A percentile compares a stretch with the other conserved stretches of the same genome.
Evolutionary conservation across 1,140 invertebrate species (phyloP).

Genomic region (Melitaea cinxia): DNA sequence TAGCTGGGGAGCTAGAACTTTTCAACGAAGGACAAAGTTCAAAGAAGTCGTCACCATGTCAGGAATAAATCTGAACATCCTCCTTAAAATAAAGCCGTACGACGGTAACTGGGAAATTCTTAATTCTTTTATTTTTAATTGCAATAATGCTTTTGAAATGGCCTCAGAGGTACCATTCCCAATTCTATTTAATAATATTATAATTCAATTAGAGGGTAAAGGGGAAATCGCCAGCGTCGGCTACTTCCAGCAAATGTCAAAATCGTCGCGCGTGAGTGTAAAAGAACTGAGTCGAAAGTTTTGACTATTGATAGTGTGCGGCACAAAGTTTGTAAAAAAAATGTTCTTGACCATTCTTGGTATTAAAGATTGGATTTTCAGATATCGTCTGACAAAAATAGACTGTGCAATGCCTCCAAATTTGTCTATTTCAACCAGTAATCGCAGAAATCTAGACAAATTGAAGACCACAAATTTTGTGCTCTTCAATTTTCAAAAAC

Average conservation of each 20-base stretch:
- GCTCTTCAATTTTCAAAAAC: no score
- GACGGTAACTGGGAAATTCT: slow-evolving; percentile 23
- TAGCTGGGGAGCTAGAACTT: no score
- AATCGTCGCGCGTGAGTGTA: no score
- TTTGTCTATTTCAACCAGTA: slow-evolving; percentile 12
- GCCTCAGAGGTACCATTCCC: slow-evolving; percentile 9
- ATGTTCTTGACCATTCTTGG: slow-evolving; percentile 40
- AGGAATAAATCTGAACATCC: background rate
- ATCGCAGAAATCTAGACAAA: slow-evolving; percentile 12
- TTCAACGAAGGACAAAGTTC: no score
- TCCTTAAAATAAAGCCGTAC: slow-evolving; percentile 27
- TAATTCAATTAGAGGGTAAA: background rate
- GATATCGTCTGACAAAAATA: slow-evolving; percentile 39
- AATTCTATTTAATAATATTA: slow-evolving; percentile 25
- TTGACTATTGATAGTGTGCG: slow-evolving; percentile 38
- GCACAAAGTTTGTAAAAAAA: slow-evolving; percentile 38
- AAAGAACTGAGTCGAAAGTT: slow-evolving; percentile 38
- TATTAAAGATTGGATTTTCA: slow-evolving; percentile 42
- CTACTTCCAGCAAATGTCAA: no score
- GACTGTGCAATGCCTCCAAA: slow-evolving; percentile 25
- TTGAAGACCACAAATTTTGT: slow-evolving; percentile 14
- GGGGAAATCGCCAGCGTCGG: background rate
- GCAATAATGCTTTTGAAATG: slow-evolving; percentile 24
- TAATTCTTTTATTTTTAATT: slow-evolving; percentile 29
- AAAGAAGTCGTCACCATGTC: no score